phyloP scores from a whole-genome alignment of 1,140 invertebrate species.

The Bombus huntii region DNA sequence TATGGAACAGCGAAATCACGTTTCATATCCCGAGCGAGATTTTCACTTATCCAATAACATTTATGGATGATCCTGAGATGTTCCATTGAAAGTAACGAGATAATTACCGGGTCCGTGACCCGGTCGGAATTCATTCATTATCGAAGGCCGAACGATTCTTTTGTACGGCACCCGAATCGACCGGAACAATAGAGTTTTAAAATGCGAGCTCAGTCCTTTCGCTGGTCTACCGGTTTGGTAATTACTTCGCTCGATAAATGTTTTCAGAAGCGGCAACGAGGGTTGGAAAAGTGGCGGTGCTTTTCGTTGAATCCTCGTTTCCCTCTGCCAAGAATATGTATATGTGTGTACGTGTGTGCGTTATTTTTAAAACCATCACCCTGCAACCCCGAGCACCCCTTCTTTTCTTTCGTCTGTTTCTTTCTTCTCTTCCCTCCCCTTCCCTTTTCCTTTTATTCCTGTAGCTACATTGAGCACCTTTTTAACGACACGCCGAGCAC shows the following conservation, averaged over 20 bases:
- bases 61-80: neutral
- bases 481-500: constrained; percentile 54
- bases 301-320: constrained; percentile 27
- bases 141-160: constrained; percentile 35
- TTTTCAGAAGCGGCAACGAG: constrained; percentile 46
- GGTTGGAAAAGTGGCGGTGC: constrained; percentile 18
- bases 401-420: neutral
- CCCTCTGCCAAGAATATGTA: neutral
- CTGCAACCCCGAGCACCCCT: constrained; percentile 11
- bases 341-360: neutral
- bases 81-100: constrained; percentile 35
- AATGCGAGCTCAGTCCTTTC: constrained; percentile 25
- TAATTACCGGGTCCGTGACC: constrained; percentile 29
- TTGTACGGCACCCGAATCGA: constrained; percentile 12
- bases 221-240: constrained; percentile 23
- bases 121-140: constrained; percentile 32
- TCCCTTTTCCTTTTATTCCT: neutral
- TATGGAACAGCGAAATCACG: neutral
- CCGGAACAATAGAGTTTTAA: constrained; percentile 41
- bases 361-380: constrained; percentile 25
- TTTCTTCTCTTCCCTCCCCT: neutral
- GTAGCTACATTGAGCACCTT: constrained; percentile 53
- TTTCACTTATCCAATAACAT: neutral
- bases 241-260: constrained; percentile 56
- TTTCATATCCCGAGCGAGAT: neutral